Base-by-base conservation (phyloP, 2,113 vertebrate genomes). In the Beaufortia kweichowensis region DNA sequence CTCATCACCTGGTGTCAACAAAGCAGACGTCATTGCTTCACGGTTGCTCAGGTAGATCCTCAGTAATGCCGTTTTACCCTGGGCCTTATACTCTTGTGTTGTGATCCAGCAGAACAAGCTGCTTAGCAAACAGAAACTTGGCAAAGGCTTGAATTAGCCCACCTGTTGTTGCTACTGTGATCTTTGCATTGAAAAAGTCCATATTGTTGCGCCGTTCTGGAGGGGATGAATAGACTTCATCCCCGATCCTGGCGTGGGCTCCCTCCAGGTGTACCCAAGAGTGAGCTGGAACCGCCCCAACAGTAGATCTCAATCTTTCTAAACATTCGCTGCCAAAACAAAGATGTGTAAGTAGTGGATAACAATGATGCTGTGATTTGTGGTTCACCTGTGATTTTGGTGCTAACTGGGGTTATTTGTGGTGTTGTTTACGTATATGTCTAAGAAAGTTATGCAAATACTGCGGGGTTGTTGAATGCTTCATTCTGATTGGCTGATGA, bases 101-200 rank as follows among this genome's bases (percentile, higher is more conserved):
- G 28, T 64, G 23, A 57, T 41, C 78, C 69, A 80, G 80, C 79
- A 83, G 76, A 83, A 76, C 79, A 63, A 75, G 77, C 46, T 78
- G 79, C 56, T 85, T 81, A 79, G 81, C 75, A 82, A 87, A 87
- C 80, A 88, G 71, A 88, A 87, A 89, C 79, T 84, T 87, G 85
- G 87, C 84, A 72, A 41, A 26, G 66, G 65, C 33, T 81, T 75
- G 75, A 75, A 65, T 50, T 56, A 71, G 79, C 78, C 80, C 78
- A 85, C 83, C 78, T 85, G 72, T 31, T 75, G 48, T 77, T 80
- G 73, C 66, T 75, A 79, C 77, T 78, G 21, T 79, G 78, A 82
- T 86, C 62, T 74, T 80, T 46, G 48, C 24, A 46, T 78, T 82
- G 77, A 87, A 85, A 78, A 70, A 29, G n/a, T 70, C 21, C 67